Base-by-base conservation (phyloP, 2,797 vertebrate genomes). In the Melanotaenia pygmaea region DNA sequence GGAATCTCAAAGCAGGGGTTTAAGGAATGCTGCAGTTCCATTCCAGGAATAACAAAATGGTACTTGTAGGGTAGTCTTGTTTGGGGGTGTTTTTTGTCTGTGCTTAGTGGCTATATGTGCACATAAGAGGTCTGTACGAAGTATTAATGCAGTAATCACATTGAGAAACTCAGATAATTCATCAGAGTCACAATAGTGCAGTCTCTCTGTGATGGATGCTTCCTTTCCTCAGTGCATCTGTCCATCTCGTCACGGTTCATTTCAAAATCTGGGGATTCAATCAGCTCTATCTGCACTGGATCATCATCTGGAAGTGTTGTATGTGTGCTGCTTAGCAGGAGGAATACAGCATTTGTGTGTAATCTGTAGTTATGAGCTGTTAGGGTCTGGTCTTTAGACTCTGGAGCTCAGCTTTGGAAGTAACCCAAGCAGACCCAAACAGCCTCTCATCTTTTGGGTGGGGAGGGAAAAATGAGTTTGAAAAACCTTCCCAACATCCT, bases 11-110 rank as follows among this genome's bases (percentile, higher is more conserved):
- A 77, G 86, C 76, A 83, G 83, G 73, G 79, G 67, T 83, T 83
- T 84, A 71, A 83, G 91, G 88, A 94, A 93, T 92, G 87, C 83
- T 68, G 66, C 72, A 77, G 74, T 72, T 77, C 69, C 56, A 32
- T 88, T 91, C 91, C 92, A 93, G 86, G 64, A 93, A 92, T 89
- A 93, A 93, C 89, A 92, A 82, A 70, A 74, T 83, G 80, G 76
- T 67, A 69, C 78, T 79, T 66, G 79, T 65, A 76, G 75, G 74
- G 79, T 77, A 79, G 59, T 81, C 72, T 54, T 74, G 75, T 80
- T 43, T 82, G 59, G 57, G 63, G 79, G 81, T 74, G 35, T 77
- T 28, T 2, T 28, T 28, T 30, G 30, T 30, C 5, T 30, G 30
- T 30, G 30, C 30, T 30, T 30, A 30, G 30, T 30, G 50, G 63